Base-by-base conservation (phyloP, 1,140 invertebrate genomes). In the Euwallacea similis region DNA sequence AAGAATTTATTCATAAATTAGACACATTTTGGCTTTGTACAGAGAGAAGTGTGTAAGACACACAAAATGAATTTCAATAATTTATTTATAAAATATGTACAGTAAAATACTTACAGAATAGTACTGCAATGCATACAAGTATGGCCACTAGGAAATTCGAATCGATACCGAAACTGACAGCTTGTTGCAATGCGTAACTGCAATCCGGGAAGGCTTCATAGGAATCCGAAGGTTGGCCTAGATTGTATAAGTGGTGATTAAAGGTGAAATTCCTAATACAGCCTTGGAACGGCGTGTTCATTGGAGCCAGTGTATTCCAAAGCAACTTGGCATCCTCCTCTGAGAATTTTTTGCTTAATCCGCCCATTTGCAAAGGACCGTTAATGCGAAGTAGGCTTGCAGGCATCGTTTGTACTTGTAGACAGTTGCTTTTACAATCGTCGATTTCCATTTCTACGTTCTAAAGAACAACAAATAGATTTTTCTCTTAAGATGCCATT, bases 361-460 rank as follows among this genome's bases (percentile, higher is more conserved):
- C 95, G 13, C 95, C 96, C 7, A 98, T 73, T 82, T 97, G 94
- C 13, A 97, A 83, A 0, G 94, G 93, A 0, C 91, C 88, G 80
- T 96, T 96, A 0, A 96, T 92, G 78, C 96, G 96, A 0, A 97
- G 83, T 74, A 92, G 90, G 79, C 92, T 87, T 74, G 92, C 90
- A 2, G 87, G 83, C 0, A 91, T 90, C 2, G 87, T 87, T 10
- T 85, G 87, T 6, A 92, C 82, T 72, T 86, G 88, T 83, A 91
- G 86, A 77, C 92, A 93, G 7, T 86, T 85, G 8, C 89, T 91
- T 66, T 88, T 82, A 74, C 92, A 93, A 73, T 89, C 87, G 77
- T 93, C 91, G 0, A 94, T 89, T 72, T 89, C 89, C 84, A 93
- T 86, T 80, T 92, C 90, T 63, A 93, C 88, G 50, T 82, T 78